Base-by-base conservation (phyloP, 2,797 vertebrate species). In the Eulemur mongoz region DNA sequence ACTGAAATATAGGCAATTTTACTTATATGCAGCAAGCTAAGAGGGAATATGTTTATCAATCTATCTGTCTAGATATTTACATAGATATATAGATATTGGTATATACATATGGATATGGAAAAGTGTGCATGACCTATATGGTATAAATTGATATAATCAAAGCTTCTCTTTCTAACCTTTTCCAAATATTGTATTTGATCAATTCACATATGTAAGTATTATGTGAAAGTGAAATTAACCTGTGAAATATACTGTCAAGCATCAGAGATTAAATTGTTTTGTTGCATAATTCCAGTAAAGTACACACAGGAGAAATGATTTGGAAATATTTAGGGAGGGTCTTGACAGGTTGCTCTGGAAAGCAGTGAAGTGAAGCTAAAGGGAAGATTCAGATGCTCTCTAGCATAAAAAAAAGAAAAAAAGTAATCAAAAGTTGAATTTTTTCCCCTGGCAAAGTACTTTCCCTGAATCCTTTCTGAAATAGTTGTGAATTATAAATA, bases 111-210 rank as follows among this genome's bases (percentile, higher is more conserved):
- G 43, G 14, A 25, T 54, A 38, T 25, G 48, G 38, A 27, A 23
- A 11, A 52, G 4, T 61, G 3, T 87, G 2, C 22, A 63, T 14
- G 25, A 45, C 9, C 6, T 76, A 38, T 72, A 40, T 0, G 6
- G 11, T 67, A 35, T 87, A 84, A 75, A 50, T 59, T 87, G 61
- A 35, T 32, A 57, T 92, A 54, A 61, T 50, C 30, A 38, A 78
- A 85, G 40, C 79, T 93, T 93, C 40, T 91, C 8, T 65, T 57
- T 59, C 20, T 48, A 85, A 57, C 1, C 7, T 82, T 94, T 93
- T 95, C 2, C 50, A 93, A 78, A 83, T 76, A 43, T 69, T 92
- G 67, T 92, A 81, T 92, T 94, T 61, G 70, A 86, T 70, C 43
- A 87, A 54, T 76, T 11, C 22, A 32, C 45, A 23, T 54, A n/a